Base-by-base conservation (phyloP, 1,140 invertebrate species). In the Drosophila ercepeae region DNA sequence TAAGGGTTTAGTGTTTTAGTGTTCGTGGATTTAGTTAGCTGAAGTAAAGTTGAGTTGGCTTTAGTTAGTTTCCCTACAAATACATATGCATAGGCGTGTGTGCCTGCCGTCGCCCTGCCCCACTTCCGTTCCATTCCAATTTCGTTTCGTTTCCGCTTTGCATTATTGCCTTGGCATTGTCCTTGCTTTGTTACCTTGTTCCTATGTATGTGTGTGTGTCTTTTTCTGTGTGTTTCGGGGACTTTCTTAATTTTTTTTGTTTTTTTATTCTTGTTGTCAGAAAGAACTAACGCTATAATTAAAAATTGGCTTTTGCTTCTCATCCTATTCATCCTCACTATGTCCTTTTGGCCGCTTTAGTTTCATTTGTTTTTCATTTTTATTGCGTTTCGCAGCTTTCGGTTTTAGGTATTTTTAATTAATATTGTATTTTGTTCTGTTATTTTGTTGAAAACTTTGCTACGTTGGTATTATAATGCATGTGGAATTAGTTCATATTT, bases 261-360 rank as follows among this genome's bases (percentile, higher is more conserved):
- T 52, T 9, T n/a, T 6, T 41, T 23, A 55, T 57, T 60, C 34
- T 65, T 52, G 76, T 70, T 81, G 78, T 70, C 71, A 57, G 58
- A 53, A 68, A 72, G 58, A 74, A 44, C 61, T 61, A 63, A 78
- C 42, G 61, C 61, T 67, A 58, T 78, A 51, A 60, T 75, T 59
- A 79, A 78, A 78, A 79, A 78, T 78, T 78, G 76, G 75, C 76
- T 75, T 68, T 68, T 57, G 61, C 27, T 36, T 54, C 25, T 50
- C 36, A 9, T 54, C 41, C 52, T 42, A 19, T 52, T 44, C 18
- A n/a, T 45, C 69, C 18, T 34, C 36, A 50, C 34, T 55, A 69
- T 51, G 45, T 54, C 48, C 16, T 70, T 81, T 89, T 89, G 86
- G 86, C 86, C 86, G 72, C 86, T 67, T 79, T 89, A 75, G 86